Evolutionary conservation across 2,797 vertebrate genomes (phyloP).

Genomic region (Pelodytes ibericus): DNA sequence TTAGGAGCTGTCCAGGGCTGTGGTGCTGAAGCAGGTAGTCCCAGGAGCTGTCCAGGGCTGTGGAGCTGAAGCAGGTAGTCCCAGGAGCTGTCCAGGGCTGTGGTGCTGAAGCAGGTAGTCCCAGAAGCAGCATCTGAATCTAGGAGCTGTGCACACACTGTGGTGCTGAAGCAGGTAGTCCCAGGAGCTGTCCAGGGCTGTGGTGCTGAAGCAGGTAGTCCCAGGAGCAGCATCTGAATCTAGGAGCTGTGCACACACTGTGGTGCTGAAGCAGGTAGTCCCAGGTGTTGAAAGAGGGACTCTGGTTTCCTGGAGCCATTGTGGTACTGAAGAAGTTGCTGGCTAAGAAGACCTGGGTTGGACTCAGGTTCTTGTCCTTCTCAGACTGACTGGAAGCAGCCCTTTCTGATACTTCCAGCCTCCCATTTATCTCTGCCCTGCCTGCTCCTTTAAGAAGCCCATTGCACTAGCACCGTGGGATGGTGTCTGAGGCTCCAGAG

Average conservation of each 20-base stretch:
- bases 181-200: background rate
- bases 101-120: background rate
- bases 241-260: background rate
- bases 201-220: background rate
- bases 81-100: background rate
- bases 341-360: too few species aligned
- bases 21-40: background rate
- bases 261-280: background rate
- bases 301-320: background rate
- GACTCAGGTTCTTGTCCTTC: too few species aligned
- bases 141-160: background rate
- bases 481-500: slow-evolving; percentile 74
- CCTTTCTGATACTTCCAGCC: slow-evolving; percentile 46
- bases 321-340: slow-evolving; percentile 14
- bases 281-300: background rate
- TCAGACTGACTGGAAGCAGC: background rate
- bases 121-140: too few species aligned
- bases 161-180: background rate
- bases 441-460: slow-evolving; percentile 80
- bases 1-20: background rate
- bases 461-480: slow-evolving; percentile 69
- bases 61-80: background rate
- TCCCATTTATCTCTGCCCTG: slow-evolving; percentile 57
- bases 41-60: background rate
- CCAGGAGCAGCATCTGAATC: background rate